These are phyloP conservation scores for Marronus borbonicus DNA, from an alignment of 2,888 invertebrate species.

Conservation along the genomic window DNA sequence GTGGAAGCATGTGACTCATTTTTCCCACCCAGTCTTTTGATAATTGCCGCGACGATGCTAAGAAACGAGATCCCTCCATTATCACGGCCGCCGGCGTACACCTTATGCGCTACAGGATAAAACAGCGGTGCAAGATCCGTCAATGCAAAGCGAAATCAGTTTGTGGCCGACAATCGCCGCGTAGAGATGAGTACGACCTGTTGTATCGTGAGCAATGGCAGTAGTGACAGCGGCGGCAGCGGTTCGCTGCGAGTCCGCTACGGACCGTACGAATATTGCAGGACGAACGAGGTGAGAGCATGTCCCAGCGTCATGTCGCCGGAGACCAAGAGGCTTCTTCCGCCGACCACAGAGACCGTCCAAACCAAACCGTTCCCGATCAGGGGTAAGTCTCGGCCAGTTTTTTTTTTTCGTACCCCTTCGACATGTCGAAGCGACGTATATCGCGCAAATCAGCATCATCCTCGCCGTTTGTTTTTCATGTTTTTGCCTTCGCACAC, in stretches of 20 bases:
- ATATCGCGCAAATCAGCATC: neutral
- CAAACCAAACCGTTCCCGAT: constrained; percentile 93
- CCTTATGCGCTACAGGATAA: constrained; percentile 7
- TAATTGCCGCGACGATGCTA: neutral
- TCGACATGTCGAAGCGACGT: neutral
- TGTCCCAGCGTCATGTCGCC: constrained; percentile 83
- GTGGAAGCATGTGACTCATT: too few relatives aligned
- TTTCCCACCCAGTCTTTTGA: neutral
- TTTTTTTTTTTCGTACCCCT: neutral
- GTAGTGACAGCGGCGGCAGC: constrained; percentile 56
- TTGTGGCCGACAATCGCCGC: constrained; percentile 49
- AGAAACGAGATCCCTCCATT: constrained; percentile 15
- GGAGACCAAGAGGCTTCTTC: constrained; percentile 78
- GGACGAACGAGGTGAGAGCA: constrained; percentile 66
- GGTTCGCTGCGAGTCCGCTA: constrained; percentile 69
- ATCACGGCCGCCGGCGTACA: neutral
- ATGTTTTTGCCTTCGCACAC: constrained; percentile 27
- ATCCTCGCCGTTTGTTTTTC: constrained; percentile 16
- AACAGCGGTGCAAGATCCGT: constrained; percentile 20
- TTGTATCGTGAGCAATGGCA: constrained; percentile 59
- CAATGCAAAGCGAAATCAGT: constrained; percentile 38
- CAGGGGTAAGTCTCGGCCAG: constrained; percentile 75
- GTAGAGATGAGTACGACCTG: constrained; percentile 64
- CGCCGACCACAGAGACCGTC: constrained; percentile 87
- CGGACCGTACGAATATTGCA: constrained; percentile 62